Evolutionary conservation across 2,797 vertebrate species (phyloP), one percentile per base, ranked within the genome.

Genomic region (Argya squamiceps): DNA sequence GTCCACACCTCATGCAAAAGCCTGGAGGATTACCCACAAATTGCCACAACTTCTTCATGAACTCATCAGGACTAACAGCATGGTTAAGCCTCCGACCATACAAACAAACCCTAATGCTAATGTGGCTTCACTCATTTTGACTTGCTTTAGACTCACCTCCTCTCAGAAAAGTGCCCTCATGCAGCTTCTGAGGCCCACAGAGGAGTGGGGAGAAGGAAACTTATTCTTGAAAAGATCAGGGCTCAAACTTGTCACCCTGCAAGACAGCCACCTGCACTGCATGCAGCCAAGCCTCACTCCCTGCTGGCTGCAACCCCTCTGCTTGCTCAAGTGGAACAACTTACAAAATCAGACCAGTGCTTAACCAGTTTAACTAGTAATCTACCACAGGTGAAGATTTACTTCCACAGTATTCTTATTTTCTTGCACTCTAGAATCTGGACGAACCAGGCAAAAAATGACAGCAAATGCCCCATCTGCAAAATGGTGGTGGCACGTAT

Each of bases 21-120:
- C 71, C 93, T 68, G 41, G 84, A 93, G 75, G 87, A 70, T 59
- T 95, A n/a, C 68, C 93, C 63, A 53, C 96, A 95, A 78, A 93
- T 74, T 82, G 67, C 78, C 53, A 21, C 86, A 86, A 88, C 53
- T 90, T 76, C 77, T 75, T 75, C 83, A 70, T 56, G 59, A 76
- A 79, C 81, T 92, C 88, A 29, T 86, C 52, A 22, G 69, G 41
- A n/a, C 62, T 88, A 91, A 73, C 79, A 88, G 83, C 32, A 15
- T 8, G 80, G 89, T 76, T 76, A 88, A 92, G 37, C 89, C 94
- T 90, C 96, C 89, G 91, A 94, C 84, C 91, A 73, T 75, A 55
- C 50, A 91, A 94, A 92, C 73, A 71, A 93, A 88, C 82, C 67
- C 63, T 4, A 90, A 56, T 8, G 24, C 44, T 89, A 36, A 76